Base-by-base conservation (phyloP, 2,113 vertebrate genomes). In the Onychostoma macrolepis region DNA sequence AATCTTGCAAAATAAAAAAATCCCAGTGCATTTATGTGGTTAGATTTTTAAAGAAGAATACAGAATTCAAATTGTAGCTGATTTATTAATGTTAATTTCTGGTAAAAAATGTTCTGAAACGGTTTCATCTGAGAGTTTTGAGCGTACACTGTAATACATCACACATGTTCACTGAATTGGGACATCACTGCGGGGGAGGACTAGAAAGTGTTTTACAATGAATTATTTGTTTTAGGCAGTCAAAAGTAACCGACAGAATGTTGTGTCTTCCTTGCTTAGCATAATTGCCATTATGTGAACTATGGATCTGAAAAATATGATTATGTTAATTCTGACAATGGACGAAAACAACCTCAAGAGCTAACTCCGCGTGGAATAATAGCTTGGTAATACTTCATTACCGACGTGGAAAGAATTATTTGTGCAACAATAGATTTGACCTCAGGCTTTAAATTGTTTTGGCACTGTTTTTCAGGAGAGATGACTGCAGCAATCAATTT, bases 321-420 rank as follows among this genome's bases (percentile, higher is more conserved):
- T 89, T 85, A 87, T 88, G 63, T 86, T 88, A 81, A 91, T 87
- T 79, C 56, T 75, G 65, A 87, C 74, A 91, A 63, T 63, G 74
- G 77, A 76, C 79, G 17, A 87, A 81, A 90, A 87, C 71, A 85
- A 76, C 85, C 79, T 30, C 43, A 28, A 87, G 72, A 67, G n/a
- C 71, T 13, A 72, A 86, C 80, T 83, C 84, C 83, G 81, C n/a
- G 69, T 41, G 67, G 58, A 84, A 81, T 83, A 89, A 86, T 81
- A 86, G 83, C 87, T 75, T 86, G 30, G 85, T 67, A 75, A 76
- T 88, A 83, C 78, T 85, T 87, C 79, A 90, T 48, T 81, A 90
- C 85, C 72, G 61, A 80, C 43, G 85, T 87, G 85, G 80, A 89
- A 90, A 83, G 63, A 79, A 80, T 85, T 50, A 85, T 86, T 85